Conservation (phyloP, 2,888 invertebrate species). For the Cataglyphis livida region DNA sequence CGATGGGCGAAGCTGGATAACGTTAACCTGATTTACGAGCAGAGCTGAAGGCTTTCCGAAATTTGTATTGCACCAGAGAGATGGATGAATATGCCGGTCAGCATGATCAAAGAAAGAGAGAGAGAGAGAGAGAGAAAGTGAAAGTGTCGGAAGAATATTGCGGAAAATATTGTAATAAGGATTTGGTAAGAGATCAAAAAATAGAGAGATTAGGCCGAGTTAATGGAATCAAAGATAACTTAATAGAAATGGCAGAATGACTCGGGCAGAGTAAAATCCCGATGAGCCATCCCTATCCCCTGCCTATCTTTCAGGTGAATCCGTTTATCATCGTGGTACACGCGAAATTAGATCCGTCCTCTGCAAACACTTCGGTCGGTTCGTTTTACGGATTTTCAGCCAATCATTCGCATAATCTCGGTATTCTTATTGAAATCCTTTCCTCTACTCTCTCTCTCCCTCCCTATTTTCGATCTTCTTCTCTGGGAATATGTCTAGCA, state of each 20-base stretch:
- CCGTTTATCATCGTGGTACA: constrained; percentile 72
- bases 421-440: constrained; percentile 28
- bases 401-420: constrained; percentile 53
- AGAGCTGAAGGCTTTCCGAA: constrained; percentile 77
- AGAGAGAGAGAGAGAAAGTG: not conserved
- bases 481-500: not conserved
- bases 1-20: constrained; percentile 55
- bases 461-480: not conserved
- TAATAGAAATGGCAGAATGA: constrained; percentile 58
- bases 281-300: constrained; percentile 42
- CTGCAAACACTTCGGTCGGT: constrained; percentile 72
- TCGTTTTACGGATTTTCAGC: constrained; percentile 68
- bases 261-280: constrained; percentile 33
- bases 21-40: constrained; percentile 80
- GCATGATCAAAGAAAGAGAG: not conserved
- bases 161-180: constrained; percentile 9
- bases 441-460: not conserved
- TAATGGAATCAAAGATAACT: constrained; percentile 64
- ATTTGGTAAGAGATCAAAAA: constrained; percentile 11
- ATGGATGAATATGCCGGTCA: constrained; percentile 40
- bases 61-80: constrained; percentile 75
- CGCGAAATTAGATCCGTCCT: constrained; percentile 75
- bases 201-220: constrained; percentile 60
- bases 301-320: constrained; percentile 47
- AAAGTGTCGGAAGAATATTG: not conserved